A percentile compares a stretch with the other conserved stretches of the same genome.
Evolutionary conservation across 2,113 vertebrate genomes (phyloP).

Genomic region (Shinisaurus crocodilurus): DNA sequence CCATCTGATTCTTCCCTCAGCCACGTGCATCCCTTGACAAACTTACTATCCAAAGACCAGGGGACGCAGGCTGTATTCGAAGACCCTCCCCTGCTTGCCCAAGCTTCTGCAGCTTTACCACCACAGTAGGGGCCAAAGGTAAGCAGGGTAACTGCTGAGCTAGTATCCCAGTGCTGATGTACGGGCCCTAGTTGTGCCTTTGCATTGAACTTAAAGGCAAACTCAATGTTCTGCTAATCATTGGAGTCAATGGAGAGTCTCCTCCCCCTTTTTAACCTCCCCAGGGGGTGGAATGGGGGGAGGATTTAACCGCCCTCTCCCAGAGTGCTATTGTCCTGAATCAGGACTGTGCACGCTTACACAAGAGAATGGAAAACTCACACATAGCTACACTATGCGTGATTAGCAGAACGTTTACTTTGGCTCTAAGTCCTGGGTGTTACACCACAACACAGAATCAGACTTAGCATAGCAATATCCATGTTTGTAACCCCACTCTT

Average conservation of each 20-base stretch:
- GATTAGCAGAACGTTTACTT: no score
- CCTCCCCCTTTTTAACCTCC: no score
- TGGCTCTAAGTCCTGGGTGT: not conserved
- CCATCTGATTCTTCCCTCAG: not conserved
- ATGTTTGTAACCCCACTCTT: not conserved
- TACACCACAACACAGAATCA: not conserved
- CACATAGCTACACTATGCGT: no score
- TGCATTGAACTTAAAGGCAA: no score
- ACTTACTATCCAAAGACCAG: not conserved
- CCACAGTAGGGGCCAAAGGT: not conserved
- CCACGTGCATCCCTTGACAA: not conserved
- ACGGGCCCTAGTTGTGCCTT: not conserved
- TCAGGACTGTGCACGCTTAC: no score
- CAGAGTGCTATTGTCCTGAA: no score
- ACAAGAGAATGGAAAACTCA: no score
- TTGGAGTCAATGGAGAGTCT: no score
- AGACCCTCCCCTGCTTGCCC: no score
- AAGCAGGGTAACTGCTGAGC: not conserved
- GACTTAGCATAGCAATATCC: not conserved
- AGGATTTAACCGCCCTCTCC: no score
- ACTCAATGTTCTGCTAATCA: no score
- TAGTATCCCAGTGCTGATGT: not conserved
- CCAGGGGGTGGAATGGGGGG: no score
- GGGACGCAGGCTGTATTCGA: not conserved
- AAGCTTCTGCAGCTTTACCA: not conserved